Percentiles rank a stretch among this genome's conserved stretches.
These are phyloP conservation scores for Tiliqua scincoides DNA, from an alignment of 2,113 vertebrate species.

Conservation along the genomic window DNA sequence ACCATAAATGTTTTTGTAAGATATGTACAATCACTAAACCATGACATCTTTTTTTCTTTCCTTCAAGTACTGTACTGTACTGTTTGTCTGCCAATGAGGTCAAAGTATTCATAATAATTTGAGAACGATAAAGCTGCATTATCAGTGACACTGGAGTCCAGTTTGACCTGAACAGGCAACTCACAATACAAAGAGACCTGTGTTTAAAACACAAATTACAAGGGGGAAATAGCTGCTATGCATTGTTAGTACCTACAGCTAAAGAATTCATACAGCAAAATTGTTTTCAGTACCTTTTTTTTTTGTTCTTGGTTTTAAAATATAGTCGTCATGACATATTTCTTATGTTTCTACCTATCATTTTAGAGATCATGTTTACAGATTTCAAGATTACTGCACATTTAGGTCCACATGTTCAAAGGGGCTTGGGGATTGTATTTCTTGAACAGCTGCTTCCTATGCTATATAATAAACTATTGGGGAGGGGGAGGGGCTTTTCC, in stretches of 20 bases:
- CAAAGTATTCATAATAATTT: conserved; percentile 34
- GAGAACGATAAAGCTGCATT: conserved; percentile 42
- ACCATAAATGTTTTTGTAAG: conserved; percentile 64
- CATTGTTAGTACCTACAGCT: conserved; percentile 22
- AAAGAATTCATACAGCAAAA: conserved; percentile 9
- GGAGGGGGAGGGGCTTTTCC: neutral
- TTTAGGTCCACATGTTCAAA: neutral
- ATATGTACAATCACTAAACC: conserved; percentile 73
- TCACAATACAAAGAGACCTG: conserved; percentile 30
- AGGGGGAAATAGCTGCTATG: conserved; percentile 36
- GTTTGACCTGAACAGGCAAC: conserved; percentile 42
- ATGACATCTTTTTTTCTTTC: conserved; percentile 37
- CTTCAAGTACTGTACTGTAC: conserved; percentile 57
- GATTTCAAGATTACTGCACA: neutral
- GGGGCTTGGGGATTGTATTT: neutral
- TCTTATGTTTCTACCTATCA: conserved; percentile 33
- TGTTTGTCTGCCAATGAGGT: conserved; percentile 56
- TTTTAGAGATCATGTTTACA: neutral
- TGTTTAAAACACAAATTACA: conserved; percentile 43
- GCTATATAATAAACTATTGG: neutral
- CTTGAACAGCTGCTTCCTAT: neutral
- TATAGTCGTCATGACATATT: neutral
- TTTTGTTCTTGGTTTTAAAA: conserved; percentile 22
- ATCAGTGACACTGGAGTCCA: conserved; percentile 28
- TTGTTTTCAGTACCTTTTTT: conserved; percentile 7